Percentiles rank a stretch among this genome's conserved stretches.
phyloP scores from a whole-genome alignment of 2,113 vertebrate genomes.

The Onychostoma macrolepis region DNA sequence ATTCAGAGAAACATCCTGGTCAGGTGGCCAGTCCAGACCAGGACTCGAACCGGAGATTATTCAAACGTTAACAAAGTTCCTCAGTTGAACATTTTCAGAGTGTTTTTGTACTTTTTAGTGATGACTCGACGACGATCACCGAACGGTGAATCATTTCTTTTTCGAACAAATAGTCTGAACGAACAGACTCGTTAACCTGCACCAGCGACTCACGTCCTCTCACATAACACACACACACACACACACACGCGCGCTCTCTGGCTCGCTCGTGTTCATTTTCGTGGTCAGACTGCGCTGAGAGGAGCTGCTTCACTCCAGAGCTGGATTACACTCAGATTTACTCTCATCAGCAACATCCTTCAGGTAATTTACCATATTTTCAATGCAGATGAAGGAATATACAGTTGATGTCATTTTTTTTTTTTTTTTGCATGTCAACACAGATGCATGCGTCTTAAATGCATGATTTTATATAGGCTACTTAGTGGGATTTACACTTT shows the following conservation, averaged over 20 bases:
- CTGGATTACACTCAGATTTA: constrained; percentile 1
- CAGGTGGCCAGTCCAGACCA: too few species aligned
- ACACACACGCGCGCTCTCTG: background rate
- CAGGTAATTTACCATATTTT: background rate
- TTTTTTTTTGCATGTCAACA: background rate
- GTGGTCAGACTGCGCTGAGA: background rate
- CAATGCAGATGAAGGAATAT: background rate
- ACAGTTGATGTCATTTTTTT: background rate
- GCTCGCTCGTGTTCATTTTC: background rate
- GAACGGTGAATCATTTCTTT: background rate
- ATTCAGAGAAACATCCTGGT: too few species aligned
- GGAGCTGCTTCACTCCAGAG: background rate
- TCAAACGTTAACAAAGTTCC: too few species aligned
- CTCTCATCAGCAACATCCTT: background rate
- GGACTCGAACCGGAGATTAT: too few species aligned
- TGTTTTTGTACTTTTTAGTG: background rate
- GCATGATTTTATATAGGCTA: background rate
- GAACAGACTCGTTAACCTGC: background rate
- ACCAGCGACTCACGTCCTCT: background rate
- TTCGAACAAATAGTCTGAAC: background rate
- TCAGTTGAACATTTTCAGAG: too few species aligned
- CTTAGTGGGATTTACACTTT: background rate
- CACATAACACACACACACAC: background rate
- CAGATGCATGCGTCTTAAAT: background rate
- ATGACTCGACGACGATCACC: background rate